Conservation (phyloP, 2,888 invertebrate genomes). For the Eristalis arbustorum region DNA sequence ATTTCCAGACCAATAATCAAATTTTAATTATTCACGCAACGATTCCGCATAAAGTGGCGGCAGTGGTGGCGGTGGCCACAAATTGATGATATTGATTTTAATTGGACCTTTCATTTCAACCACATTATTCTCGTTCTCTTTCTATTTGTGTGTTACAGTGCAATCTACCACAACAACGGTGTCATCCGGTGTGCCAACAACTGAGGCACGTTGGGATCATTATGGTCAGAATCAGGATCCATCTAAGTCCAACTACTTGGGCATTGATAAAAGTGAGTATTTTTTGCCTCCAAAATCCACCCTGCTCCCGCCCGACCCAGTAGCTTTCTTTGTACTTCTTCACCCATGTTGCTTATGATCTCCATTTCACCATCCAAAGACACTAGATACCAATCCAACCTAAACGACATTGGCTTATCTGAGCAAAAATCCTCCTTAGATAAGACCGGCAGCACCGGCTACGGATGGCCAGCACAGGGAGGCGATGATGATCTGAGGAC, state of each 20-base stretch:
- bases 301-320: neutral
- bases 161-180: conserved; percentile 73
- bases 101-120: conserved; percentile 28
- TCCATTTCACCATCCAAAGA: conserved; percentile 80
- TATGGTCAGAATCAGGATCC: conserved; percentile 75
- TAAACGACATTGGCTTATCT: conserved; percentile 90
- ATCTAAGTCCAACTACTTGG: conserved; percentile 73
- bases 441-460: conserved; percentile 75
- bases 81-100: conserved; percentile 60
- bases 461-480: conserved; percentile 73
- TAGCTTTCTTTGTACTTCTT: conserved; percentile 3
- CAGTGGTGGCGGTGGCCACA: neutral
- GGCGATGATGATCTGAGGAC: conserved; percentile 72
- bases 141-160: neutral
- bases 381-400: conserved; percentile 87
- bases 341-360: conserved; percentile 25
- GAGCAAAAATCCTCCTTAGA: conserved; percentile 84
- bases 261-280: conserved; percentile 77
- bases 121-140: neutral
- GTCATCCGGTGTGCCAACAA: conserved; percentile 74
- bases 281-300: neutral
- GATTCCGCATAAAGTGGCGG: neutral
- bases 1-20: conserved; percentile 70
- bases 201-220: conserved; percentile 77
- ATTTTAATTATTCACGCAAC: conserved; percentile 69